Evolutionary conservation across 2,888 invertebrate species (phyloP).

Genomic region (Cataglyphis rosenhaueri): DNA sequence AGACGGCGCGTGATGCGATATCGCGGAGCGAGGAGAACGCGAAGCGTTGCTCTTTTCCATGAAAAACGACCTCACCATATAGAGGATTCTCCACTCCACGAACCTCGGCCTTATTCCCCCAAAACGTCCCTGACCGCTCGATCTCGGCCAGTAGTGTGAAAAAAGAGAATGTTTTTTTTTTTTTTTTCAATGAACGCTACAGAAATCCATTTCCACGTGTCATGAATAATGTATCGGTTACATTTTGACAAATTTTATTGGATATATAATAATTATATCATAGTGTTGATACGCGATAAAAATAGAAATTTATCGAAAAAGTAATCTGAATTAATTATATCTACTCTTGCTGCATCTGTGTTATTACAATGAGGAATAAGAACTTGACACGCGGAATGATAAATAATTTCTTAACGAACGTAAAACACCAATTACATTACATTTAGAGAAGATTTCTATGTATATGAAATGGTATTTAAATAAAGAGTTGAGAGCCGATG

Average conservation of each 20-base stretch:
- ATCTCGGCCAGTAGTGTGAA: conserved; percentile 47
- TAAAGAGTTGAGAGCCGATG: conserved; percentile 30
- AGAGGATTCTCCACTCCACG: conserved; percentile 41
- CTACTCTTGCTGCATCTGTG: not conserved
- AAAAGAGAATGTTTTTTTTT: conserved; percentile 18
- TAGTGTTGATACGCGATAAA: not conserved
- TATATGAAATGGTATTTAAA: not conserved
- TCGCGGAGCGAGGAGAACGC: conserved; percentile 29
- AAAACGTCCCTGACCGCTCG: conserved; percentile 57
- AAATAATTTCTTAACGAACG: conserved; percentile 19
- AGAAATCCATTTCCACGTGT: not conserved
- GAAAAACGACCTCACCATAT: conserved; percentile 58
- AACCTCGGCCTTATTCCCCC: conserved; percentile 52
- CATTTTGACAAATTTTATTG: not conserved
- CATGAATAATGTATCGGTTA: not conserved
- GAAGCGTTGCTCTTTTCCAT: conserved; percentile 43
- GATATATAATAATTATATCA: not conserved
- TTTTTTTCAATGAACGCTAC: not conserved
- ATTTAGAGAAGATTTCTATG: conserved; percentile 2
- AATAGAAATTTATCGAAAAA: not conserved
- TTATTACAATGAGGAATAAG: conserved; percentile 8
- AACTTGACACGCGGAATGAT: not conserved
- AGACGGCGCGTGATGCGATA: conserved; percentile 53
- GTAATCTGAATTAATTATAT: not conserved
- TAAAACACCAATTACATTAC: not conserved